Percentiles rank a stretch among this genome's conserved stretches.
These are phyloP conservation scores for Drosophila eohydei DNA, from an alignment of 2,888 invertebrate genomes.

Conservation along the genomic window DNA sequence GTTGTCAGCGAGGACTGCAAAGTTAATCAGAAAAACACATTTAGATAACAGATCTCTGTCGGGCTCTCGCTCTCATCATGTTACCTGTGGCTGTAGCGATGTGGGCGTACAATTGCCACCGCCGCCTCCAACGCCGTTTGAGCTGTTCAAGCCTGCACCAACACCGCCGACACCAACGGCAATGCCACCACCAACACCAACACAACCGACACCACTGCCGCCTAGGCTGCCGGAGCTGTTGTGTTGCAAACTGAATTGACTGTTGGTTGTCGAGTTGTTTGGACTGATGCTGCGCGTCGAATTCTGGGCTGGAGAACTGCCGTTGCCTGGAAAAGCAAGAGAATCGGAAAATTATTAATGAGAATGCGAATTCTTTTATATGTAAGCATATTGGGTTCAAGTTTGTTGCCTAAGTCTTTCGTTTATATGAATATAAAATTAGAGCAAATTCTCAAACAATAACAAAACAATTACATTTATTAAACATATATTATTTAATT, in stretches of 20 bases:
- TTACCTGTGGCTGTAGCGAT: constrained; percentile 84
- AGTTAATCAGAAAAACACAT: not conserved
- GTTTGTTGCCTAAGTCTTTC: constrained; percentile 79
- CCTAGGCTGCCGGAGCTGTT: constrained; percentile 85
- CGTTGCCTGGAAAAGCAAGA: constrained; percentile 82
- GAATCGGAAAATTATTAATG: not conserved
- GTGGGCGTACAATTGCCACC: constrained; percentile 84
- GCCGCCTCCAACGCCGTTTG: constrained; percentile 24
- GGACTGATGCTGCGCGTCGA: constrained; percentile 85
- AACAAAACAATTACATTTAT: not conserved
- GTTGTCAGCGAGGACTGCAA: constrained; percentile 84
- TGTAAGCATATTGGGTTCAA: constrained; percentile 28
- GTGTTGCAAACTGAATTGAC: constrained; percentile 85
- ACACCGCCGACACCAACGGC: constrained; percentile 36
- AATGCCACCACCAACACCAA: constrained; percentile 41
- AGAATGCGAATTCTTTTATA: not conserved
- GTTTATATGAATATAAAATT: constrained; percentile 25
- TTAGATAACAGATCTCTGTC: not conserved
- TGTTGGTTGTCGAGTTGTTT: constrained; percentile 85
- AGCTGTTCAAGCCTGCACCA: constrained; percentile 23
- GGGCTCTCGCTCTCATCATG: not conserved
- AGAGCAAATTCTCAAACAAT: not conserved
- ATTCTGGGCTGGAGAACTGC: constrained; percentile 86
- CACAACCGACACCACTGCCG: constrained; percentile 57
- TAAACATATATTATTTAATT: not conserved